These are phyloP conservation scores for Synaphobranchus kaupii DNA, from an alignment of 2,797 vertebrate genomes.

Conservation along the genomic window DNA sequence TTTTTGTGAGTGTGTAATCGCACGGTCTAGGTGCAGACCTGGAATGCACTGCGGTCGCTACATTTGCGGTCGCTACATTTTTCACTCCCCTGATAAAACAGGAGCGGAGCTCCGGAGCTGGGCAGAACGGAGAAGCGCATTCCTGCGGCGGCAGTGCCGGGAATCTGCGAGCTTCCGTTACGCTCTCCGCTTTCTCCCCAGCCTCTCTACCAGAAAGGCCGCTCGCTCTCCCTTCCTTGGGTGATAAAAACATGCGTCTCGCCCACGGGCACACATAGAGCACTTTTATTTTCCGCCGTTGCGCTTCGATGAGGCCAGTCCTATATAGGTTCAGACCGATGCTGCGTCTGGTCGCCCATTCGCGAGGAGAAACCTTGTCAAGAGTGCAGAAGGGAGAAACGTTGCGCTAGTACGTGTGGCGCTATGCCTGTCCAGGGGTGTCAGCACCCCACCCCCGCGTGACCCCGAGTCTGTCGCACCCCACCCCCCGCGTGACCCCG, in stretches of 20 bases:
- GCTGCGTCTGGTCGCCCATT: no score
- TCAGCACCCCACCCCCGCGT: no score
- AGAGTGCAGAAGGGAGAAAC: no score
- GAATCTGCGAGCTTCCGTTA: conserved; percentile 12
- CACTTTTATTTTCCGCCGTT: conserved; percentile 5
- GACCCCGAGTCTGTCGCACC: not conserved
- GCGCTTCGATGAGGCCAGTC: conserved; percentile 8
- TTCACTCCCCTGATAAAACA: not conserved
- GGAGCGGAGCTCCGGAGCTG: not conserved
- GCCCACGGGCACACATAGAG: conserved; percentile 12
- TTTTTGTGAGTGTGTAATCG: not conserved
- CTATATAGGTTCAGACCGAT: no score
- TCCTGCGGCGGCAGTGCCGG: conserved; percentile 12
- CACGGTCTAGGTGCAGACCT: conserved; percentile 2
- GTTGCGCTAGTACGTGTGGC: no score
- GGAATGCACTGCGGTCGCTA: not conserved
- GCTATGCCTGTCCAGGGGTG: not conserved
- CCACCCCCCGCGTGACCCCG: no score
- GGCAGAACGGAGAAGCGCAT: not conserved
- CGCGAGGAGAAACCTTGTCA: no score
- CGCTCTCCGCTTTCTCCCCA: not conserved
- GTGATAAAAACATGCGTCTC: not conserved
- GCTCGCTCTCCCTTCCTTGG: not conserved
- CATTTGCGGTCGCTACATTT: not conserved
- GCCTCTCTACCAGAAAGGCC: not conserved